Evolutionary conservation across 1,140 invertebrate species (phyloP), one percentile per base, ranked within the genome.

Genomic region (Tetragonula clypearis): DNA sequence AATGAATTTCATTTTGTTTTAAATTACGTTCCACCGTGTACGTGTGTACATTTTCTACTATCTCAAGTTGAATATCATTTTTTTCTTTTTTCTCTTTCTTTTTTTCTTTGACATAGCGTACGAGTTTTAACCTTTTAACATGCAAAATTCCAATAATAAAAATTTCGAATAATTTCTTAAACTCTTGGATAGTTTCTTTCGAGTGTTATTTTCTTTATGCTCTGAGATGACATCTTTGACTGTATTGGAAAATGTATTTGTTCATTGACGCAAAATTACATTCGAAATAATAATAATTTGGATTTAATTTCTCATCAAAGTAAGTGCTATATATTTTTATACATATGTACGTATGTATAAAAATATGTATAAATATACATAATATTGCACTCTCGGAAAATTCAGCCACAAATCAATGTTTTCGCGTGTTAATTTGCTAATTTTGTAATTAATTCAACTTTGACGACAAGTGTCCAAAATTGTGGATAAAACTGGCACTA

Each of bases 171-270:
- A 65, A 30, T 30, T 72, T 2, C 0, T 26, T 62, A 41, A 72
- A 65, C 14, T 26, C 2, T 56, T 11, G 6, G 2, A 53, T 49
- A 66, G 14, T 9, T 14, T 30, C 41, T 3, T 23, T 21, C 17
- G 35, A 14, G 65, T 3, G 6, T 30, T 30, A 30, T 30, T 30
- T 30, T 30, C 41, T 41, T 41, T 41, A 4, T 41, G 72, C 1
- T 72, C 62, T 82, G 56, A 82, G 30, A 86, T 86, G 68, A 71
- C 66, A 82, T 76, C 12, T 35, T 55, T 15, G 21, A 26, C n/a
- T 30, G 30, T 30, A 30, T 30, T 30, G 30, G 30, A 30, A 56
- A 79, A 69, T 26, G 11, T 58, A 35, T 41, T 69, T 49, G 55
- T 78, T 53, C 58, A 35, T 30, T 66, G 12, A 60, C 4, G 9